Evolutionary conservation across 2,797 vertebrate species (phyloP), one percentile per base, ranked within the genome.

Genomic region (Taenioides sp.): DNA sequence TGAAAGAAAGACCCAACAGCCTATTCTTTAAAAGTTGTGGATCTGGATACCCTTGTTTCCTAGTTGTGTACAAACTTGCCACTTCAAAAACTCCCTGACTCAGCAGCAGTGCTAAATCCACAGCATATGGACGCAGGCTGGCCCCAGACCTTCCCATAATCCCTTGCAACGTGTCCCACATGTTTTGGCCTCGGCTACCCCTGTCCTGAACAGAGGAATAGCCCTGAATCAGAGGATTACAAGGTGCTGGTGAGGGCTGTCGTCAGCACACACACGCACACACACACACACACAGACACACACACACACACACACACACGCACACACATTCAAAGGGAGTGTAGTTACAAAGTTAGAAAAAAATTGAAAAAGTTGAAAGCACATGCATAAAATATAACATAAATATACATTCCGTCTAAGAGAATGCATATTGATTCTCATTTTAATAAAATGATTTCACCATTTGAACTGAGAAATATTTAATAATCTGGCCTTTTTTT

Each of bases 151-250:
- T 81, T 78, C 64, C 59, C 10, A 72, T 80, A 86, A 90, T 88
- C 76, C 79, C 16, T 55, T 86, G 85, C 75, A 0, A 75, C 22
- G 55, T 88, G 80, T 83, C 79, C 50, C 76, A 73, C 71, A 76
- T 73, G 75, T 87, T 86, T 82, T 78, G 80, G 75, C 69, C 73
- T 47, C 57, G 63, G 75, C 68, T 74, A 40, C 69, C 73, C 61
- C 34, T 80, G 69, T 76, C 61, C 61, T 69, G 54, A 49, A 65
- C 67, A 67, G 57, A 76, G 58, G 31, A 70, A 82, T 67, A 65
- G 43, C 61, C 67, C 69, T 74, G 80, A 79, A 78, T 87, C 81
- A 64, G 73, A 27, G 83, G 79, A 87, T 86, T 82, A 80, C 75
- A 80, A 59, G 59, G 65, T 27, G 67, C 76, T 49, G 73, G 76